Evolutionary conservation across 2,888 invertebrate genomes (phyloP), one percentile per base, ranked within the genome.

Genomic region (Fragum fragum): DNA sequence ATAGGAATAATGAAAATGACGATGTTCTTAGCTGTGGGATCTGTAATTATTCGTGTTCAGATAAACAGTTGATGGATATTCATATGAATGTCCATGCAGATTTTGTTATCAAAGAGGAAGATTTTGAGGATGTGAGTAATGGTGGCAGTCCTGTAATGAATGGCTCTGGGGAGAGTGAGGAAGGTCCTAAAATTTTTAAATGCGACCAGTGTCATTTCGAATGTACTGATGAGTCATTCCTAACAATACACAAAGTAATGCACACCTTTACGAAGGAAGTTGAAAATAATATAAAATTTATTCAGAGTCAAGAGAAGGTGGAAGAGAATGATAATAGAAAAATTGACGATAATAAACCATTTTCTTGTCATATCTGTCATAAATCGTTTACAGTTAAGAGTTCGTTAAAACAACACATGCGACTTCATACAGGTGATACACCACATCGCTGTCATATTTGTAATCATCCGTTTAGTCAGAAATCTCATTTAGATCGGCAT

Each of bases 401-500:
- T 18, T 61, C 28, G 7, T 32, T 61, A 32, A 61, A 32, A 11
- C 28, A 61, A 29, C 61, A 61, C 32, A 61, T 61, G 61, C 29
- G 29, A 14, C 26, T 61, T 11, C 61, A 61, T 29, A 26, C n/a
- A 2, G 61, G 29, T 5, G 16, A 29, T 6, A 61, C 28, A n/a
- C 32, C 61, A 26, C 29, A 61, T 16, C 61, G 29, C 14, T 61
- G 61, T 29, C 28, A n/a, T 29, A 26, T 29, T 7, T 61, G 61
- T 61, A 29, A 61, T 29, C 28, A 29, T 28, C 29, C 61, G 5
- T 61, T 61, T 18, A 61, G 28, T 28, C 28, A 28, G 18, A 61
- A 61, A 32, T 61, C 61, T 1, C 28, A 61, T 18, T 26, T 61
- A 61, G 32, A n/a, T n/a, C 61, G 61, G 16, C 61, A 61, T 29